Evolutionary conservation across 2,797 vertebrate species (phyloP).

Genomic region (Rhinogobio ventralis): DNA sequence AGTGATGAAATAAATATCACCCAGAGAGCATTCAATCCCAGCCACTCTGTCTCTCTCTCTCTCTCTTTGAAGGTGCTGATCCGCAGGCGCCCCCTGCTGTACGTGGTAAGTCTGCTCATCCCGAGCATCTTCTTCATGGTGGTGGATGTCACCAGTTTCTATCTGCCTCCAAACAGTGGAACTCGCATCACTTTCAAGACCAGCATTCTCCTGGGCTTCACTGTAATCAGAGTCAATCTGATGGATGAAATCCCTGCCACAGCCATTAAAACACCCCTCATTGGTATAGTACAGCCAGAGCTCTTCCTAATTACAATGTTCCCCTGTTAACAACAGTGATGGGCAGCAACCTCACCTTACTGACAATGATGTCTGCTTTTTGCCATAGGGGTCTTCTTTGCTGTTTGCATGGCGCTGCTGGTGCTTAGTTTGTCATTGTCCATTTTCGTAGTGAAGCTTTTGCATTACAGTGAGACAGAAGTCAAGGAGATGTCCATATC

Average conservation of each 20-base stretch:
- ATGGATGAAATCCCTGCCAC: slow-evolving; percentile 80
- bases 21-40: not conserved
- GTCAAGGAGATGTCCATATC: slow-evolving; percentile 74
- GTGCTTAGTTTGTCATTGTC: slow-evolving; percentile 87
- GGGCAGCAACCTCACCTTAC: slow-evolving; percentile 7
- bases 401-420: slow-evolving; percentile 85
- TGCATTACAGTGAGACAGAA: slow-evolving; percentile 76
- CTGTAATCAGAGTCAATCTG: slow-evolving; percentile 86
- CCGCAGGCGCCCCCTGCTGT: slow-evolving; percentile 83
- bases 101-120: slow-evolving; percentile 81
- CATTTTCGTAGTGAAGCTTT: slow-evolving; percentile 85
- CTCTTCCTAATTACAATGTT: not conserved
- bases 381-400: slow-evolving; percentile 83
- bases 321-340: not conserved
- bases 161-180: slow-evolving; percentile 81
- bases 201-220: slow-evolving; percentile 87
- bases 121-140: slow-evolving; percentile 88
- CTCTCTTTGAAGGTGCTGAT: slow-evolving; percentile 79
- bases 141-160: slow-evolving; percentile 88
- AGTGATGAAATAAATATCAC: slow-evolving; percentile 28
- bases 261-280: slow-evolving; percentile 80
- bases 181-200: slow-evolving; percentile 85
- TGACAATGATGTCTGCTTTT: not conserved
- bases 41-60: not conserved
- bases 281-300: slow-evolving; percentile 71